Percentiles rank a stretch among this genome's conserved stretches.
phyloP scores from a whole-genome alignment of 2,113 vertebrate species.

The Ictidomys tridecemlineatus region DNA sequence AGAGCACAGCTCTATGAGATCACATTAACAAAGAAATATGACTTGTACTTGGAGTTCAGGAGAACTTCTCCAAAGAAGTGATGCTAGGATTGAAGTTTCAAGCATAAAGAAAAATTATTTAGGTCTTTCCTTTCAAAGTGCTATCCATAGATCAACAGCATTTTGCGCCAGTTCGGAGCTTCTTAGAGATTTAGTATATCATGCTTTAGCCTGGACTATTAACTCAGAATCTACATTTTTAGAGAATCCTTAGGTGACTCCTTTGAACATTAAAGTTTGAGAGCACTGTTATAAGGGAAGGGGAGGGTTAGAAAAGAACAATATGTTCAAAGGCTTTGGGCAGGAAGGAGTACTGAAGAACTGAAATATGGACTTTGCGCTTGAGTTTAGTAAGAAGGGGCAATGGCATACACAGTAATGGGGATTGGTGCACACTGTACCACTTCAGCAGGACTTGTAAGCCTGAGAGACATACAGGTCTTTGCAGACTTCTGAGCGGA shows the following conservation, averaged over 20 bases:
- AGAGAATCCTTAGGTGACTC: background rate
- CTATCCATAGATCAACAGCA: background rate
- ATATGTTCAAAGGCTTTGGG: background rate
- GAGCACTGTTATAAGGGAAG: background rate
- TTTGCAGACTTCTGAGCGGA: slow-evolving; percentile 11
- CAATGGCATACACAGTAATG: background rate
- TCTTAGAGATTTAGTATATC: background rate
- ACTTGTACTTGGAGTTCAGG: background rate
- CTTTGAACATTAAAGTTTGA: background rate
- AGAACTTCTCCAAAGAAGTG: background rate
- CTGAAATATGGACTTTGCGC: background rate
- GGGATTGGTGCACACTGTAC: background rate
- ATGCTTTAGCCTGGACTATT: background rate
- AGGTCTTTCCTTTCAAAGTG: background rate
- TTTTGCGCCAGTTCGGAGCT: background rate
- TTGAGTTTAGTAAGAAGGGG: background rate
- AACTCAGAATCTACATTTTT: background rate
- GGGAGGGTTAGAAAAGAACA: background rate
- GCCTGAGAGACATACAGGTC: background rate
- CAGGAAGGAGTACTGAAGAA: background rate
- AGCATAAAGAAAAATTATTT: background rate
- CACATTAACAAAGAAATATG: background rate
- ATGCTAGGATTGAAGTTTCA: background rate
- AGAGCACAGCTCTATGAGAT: background rate
- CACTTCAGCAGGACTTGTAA: background rate